Conservation (phyloP, 2,797 vertebrate species). For the Carcharodon carcharias region DNA sequence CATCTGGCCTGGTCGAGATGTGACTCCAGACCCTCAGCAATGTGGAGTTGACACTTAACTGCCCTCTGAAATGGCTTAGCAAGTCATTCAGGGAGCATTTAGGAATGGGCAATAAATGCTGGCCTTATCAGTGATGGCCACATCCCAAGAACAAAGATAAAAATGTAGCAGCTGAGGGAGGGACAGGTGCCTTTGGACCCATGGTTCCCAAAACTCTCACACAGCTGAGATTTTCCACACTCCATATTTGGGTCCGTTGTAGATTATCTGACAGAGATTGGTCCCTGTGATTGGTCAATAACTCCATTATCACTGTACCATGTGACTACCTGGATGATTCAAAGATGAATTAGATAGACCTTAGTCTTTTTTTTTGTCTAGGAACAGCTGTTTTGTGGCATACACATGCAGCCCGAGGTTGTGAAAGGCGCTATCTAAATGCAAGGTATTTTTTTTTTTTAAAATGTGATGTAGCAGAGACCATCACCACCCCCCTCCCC, state of each 20-base stretch:
- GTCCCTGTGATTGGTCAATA: background rate
- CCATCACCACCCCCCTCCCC: background rate
- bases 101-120: too few relatives aligned
- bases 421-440: background rate
- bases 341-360: background rate
- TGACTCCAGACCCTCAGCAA: too few relatives aligned
- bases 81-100: too few relatives aligned
- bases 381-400: background rate
- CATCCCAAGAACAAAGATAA: background rate
- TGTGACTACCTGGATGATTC: too few relatives aligned
- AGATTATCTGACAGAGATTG: background rate
- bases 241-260: background rate
- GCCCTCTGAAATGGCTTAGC: too few relatives aligned
- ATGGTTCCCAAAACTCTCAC: background rate
- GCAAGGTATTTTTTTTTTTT: too few relatives aligned
- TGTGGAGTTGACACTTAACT: too few relatives aligned
- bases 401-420: background rate
- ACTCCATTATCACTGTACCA: background rate
- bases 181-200: too few relatives aligned
- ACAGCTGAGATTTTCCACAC: background rate
- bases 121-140: too few relatives aligned
- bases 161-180: background rate
- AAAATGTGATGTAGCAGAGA: background rate
- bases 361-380: background rate
- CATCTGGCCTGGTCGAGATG: too few relatives aligned